Conservation (phyloP, 2,113 vertebrate species). For the Chiloscyllium plagiosum region DNA sequence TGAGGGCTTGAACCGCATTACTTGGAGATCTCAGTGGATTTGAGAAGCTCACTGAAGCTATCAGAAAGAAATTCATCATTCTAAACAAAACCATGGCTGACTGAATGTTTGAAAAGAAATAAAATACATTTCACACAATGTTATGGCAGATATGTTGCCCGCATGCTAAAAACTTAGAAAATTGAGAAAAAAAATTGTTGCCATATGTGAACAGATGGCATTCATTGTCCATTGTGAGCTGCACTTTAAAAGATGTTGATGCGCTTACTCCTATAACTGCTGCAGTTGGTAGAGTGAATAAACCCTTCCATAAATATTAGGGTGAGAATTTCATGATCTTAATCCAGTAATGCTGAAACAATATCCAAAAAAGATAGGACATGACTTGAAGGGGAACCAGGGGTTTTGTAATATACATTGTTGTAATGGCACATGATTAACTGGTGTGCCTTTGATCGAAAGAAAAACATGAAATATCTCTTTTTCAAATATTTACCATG, state of each 20-base stretch:
- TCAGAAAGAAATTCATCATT: not conserved
- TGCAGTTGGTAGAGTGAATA: not conserved
- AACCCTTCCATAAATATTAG: not conserved
- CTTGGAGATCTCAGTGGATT: not conserved
- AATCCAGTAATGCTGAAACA: not conserved
- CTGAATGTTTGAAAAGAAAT: not conserved
- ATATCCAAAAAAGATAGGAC: not conserved
- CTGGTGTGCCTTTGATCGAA: not conserved
- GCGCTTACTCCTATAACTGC: too few species aligned
- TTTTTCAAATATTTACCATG: not conserved
- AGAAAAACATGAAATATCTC: not conserved
- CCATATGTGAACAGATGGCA: not conserved
- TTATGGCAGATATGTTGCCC: not conserved
- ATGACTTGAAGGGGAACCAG: not conserved
- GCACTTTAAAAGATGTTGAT: not conserved
- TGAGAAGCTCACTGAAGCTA: not conserved
- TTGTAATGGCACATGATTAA: not conserved
- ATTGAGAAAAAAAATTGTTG: not conserved
- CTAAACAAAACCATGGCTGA: not conserved
- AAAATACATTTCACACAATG: not conserved
- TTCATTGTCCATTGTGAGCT: not conserved
- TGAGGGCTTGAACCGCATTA: not conserved
- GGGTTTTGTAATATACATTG: not conserved
- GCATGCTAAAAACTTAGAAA: not conserved
- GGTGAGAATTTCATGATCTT: not conserved